A percentile compares a stretch with the other conserved stretches of the same genome.
phyloP scores from a whole-genome alignment of 2,888 invertebrate species.

The Synanthedon andrenaeformis region DNA sequence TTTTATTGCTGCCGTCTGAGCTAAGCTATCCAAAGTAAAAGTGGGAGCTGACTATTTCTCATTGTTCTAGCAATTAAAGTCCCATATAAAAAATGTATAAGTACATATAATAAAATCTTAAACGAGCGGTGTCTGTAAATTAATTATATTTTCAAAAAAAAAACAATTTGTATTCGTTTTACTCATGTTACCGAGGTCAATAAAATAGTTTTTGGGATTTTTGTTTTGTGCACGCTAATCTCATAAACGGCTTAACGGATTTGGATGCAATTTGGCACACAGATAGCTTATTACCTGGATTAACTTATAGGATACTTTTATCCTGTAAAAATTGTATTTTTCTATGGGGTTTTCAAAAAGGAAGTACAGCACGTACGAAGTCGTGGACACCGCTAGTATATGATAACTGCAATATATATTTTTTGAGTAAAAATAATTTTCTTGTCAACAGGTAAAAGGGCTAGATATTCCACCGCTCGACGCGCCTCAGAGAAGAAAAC shows the following conservation, averaged over 20 bases:
- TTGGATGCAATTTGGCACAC: background rate
- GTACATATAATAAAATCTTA: background rate
- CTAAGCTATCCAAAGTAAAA: too few species aligned
- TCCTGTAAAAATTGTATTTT: background rate
- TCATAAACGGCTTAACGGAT: background rate
- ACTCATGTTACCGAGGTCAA: background rate
- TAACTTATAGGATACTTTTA: background rate
- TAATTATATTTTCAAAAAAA: background rate
- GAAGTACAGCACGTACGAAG: too few species aligned
- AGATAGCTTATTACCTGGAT: background rate
- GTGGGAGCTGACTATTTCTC: too few species aligned
- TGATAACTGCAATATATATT: too few species aligned
- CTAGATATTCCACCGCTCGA: constrained; percentile 54
- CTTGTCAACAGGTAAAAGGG: constrained; percentile 48
- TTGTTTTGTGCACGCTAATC: background rate
- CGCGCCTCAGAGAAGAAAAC: constrained; percentile 32
- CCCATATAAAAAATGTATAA: too few species aligned
- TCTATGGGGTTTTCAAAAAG: too few species aligned
- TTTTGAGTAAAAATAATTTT: background rate
- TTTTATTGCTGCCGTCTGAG: too few species aligned
- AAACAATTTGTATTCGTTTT: background rate
- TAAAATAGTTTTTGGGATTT: background rate
- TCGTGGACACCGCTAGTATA: too few species aligned
- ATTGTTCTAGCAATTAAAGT: background rate
- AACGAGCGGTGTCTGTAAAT: background rate